These are phyloP conservation scores for Anguilla rostrata DNA, from an alignment of 2,113 vertebrate genomes.

Conservation along the genomic window DNA sequence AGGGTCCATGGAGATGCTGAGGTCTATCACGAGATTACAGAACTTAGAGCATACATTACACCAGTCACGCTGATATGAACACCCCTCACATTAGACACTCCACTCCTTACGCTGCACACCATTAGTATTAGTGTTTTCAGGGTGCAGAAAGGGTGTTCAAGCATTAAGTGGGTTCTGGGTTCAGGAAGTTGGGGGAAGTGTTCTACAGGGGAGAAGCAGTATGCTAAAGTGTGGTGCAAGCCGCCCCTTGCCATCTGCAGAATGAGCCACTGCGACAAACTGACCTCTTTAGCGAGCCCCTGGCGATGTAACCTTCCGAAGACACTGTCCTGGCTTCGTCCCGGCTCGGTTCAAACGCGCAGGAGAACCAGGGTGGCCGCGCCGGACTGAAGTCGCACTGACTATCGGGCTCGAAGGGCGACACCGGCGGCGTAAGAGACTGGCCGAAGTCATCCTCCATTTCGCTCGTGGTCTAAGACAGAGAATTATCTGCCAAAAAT, in stretches of 20 bases:
- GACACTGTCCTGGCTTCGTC: constrained; percentile 68
- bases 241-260: neutral
- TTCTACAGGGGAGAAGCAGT: neutral
- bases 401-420: constrained; percentile 71
- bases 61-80: neutral
- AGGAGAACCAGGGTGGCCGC: constrained; percentile 77
- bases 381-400: constrained; percentile 62
- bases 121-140: neutral
- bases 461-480: constrained; percentile 16
- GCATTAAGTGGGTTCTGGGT: neutral
- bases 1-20: too few relatives aligned
- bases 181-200: neutral
- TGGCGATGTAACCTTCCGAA: constrained; percentile 76
- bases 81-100: neutral
- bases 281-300: constrained; percentile 87
- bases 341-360: constrained; percentile 66
- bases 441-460: constrained; percentile 76
- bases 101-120: neutral
- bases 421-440: constrained; percentile 67
- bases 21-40: too few relatives aligned
- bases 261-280: neutral
- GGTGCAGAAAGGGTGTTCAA: neutral
- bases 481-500: neutral
- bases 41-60: neutral
- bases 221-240: neutral